Evolutionary conservation across 1,140 invertebrate species (phyloP), one percentile per base, ranked within the genome.

Genomic region (Caenorhabditis tropicalis): DNA sequence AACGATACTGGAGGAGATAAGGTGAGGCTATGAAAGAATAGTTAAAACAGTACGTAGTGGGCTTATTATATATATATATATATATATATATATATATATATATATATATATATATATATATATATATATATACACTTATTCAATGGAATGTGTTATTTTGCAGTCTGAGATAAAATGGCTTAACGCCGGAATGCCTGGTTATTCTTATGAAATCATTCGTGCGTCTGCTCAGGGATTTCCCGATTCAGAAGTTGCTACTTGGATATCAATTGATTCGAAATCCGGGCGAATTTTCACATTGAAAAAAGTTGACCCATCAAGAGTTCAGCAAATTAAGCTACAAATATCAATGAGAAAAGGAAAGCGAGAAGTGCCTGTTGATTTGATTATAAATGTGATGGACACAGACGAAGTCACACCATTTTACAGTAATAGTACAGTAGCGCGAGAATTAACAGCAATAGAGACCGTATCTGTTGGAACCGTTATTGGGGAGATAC

Each of bases 301-400:
- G 48, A 51, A 33, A 46, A 74, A 65, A 6, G n/a, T 84, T 6
- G 43, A 65, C 19, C 70, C 83, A 39, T 51, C 49, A 5, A 48
- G 19, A 48, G 49, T 80, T 19, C 79, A 84, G 27, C 48, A 80
- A 31, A 81, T 84, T 15, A 58, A 70, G 60, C 39, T 84, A 21
- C 51, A 80, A 24, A 84, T 84, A 21, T 80, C 70, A 15, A 84
- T 84, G 83, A 53, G 79, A 36, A 84, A 84, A 51, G 83, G 83
- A 29, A 84, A 84, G 33, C 70, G 83, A 12, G 83, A 84, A 80
- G 56, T 84, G 12, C 83, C 83, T 1, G 83, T 84, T 21, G 83
- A 84, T 12, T 27, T 84, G 31, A 84, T 84, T 5, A 84, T 84
- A 15, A 84, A 84, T 31, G 83, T 84, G n/a, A 65, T 84, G 31